Evolutionary conservation across 2,797 vertebrate species (phyloP).

Genomic region (Eulemur coronatus): DNA sequence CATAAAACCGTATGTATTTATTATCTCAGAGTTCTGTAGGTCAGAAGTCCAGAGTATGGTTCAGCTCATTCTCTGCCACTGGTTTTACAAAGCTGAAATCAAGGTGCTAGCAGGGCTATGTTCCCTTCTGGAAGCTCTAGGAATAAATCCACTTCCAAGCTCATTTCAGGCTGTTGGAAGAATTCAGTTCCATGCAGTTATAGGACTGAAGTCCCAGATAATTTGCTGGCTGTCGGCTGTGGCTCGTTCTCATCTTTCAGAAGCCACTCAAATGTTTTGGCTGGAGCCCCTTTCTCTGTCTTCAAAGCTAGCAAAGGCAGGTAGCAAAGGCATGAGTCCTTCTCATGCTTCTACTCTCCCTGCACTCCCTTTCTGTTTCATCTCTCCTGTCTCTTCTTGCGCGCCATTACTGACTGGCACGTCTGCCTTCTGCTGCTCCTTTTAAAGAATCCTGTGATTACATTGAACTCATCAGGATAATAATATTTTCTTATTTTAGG

Average conservation of each 20-base stretch:
- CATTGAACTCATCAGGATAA: not conserved
- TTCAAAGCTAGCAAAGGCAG: not conserved
- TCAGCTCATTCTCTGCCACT: not conserved
- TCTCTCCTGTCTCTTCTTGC: not conserved
- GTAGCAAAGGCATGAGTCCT: not conserved
- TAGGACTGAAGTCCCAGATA: not conserved
- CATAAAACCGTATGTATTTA: not conserved
- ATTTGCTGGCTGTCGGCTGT: not conserved
- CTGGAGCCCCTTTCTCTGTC: too few relatives aligned
- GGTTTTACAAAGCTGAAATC: not conserved
- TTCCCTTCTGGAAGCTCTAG: not conserved
- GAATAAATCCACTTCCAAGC: not conserved
- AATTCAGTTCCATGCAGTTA: not conserved
- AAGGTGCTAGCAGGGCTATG: not conserved
- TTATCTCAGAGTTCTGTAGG: not conserved
- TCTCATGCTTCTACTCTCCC: not conserved
- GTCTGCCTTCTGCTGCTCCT: not conserved
- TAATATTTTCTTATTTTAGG: not conserved
- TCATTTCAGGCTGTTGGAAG: not conserved
- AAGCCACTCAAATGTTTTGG: not conserved
- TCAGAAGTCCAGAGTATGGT: not conserved
- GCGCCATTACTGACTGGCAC: not conserved
- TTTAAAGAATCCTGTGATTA: not conserved
- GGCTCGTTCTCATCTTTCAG: not conserved
- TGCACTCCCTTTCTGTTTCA: not conserved